Conservation (phyloP, 2,113 vertebrate genomes). For the Lepus americanus region DNA sequence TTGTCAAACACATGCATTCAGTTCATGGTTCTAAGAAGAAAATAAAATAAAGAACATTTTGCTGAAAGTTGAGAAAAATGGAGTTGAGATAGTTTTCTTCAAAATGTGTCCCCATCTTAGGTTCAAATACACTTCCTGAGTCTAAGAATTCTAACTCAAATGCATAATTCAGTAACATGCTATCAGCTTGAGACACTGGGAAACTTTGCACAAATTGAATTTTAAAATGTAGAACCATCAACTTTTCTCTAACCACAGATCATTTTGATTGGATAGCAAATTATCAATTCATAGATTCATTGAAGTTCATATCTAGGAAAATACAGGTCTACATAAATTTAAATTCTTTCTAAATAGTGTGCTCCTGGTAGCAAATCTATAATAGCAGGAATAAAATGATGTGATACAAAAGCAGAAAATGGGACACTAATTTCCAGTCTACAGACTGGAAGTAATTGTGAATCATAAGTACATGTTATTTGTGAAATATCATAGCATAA, state of each 20-base stretch:
- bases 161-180: background rate
- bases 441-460: background rate
- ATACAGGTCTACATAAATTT: background rate
- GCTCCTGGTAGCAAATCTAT: background rate
- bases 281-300: background rate
- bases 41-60: background rate
- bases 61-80: background rate
- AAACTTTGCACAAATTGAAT: background rate
- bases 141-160: background rate
- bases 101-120: background rate
- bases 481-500: background rate
- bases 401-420: background rate
- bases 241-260: background rate
- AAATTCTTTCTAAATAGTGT: background rate
- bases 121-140: background rate
- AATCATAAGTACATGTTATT: background rate
- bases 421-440: background rate
- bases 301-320: background rate
- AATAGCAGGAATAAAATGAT: background rate
- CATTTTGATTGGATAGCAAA: background rate
- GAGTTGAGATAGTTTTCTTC: background rate
- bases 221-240: background rate
- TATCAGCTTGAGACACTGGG: fast-evolving
- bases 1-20: background rate
- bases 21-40: background rate